Evolutionary conservation across 2,888 invertebrate species (phyloP), one percentile per base, ranked within the genome.

Genomic region (Artemia sinica): DNA sequence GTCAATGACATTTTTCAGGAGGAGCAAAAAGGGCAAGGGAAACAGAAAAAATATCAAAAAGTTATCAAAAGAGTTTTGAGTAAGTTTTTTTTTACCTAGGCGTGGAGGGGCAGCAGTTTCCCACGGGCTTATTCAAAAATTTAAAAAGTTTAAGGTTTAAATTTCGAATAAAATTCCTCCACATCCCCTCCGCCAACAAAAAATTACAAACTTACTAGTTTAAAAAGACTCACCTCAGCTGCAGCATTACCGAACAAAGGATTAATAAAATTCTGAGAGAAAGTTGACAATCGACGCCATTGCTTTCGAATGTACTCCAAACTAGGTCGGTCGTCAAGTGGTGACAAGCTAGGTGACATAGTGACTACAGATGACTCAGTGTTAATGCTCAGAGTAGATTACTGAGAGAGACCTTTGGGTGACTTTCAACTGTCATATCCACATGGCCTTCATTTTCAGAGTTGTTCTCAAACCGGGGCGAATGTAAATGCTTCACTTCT

Each of bases 251-350:
- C 63, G 10, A 58, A 58, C 10, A 58, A 28, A n/a, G 63, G 63
- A 58, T 58, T 58, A 9, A 58, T 58, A 10, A 58, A 58, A 58
- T 58, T 58, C 63, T 28, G 63, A 28, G 63, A 58, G 28, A 58
- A 58, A n/a, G 63, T 58, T n/a, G 63, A 58, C 8, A 58, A 28
- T 10, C 63, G n/a, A 18, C 63, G 63, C 8, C n/a, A 58, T 28
- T 58, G 63, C 10, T 10, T 58, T 28, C 63, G n/a, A 9, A 58
- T n/a, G 28, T 18, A 58, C 63, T n/a, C 63, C 9, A 58, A 58
- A n/a, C 14, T n/a, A 58, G 28, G 14, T n/a, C n/a, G 8, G 9
- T n/a, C 28, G 3, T 58, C 63, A n/a, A 18, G 14, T 8, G 63
- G 63, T 8, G 63, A 28, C 63, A 9, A n/a, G 28, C 63, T 28